Evolutionary conservation across 2,113 vertebrate genomes (phyloP), one percentile per base, ranked within the genome.

Genomic region (Burhinus bistriatus): DNA sequence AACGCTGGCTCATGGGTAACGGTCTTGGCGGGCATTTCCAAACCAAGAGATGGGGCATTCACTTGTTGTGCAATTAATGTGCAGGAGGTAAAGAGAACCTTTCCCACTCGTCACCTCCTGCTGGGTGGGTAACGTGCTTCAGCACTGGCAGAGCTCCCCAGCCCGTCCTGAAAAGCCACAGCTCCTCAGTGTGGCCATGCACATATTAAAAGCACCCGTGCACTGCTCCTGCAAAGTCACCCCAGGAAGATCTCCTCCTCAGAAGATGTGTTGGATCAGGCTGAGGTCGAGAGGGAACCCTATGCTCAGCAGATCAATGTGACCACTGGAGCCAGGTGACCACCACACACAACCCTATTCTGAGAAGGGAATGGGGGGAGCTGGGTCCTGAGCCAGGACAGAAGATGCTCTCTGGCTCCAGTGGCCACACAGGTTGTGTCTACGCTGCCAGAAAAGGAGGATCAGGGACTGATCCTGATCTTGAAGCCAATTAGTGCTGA

Each of bases 1-100:
- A 64, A 21, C 27, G 69, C 9, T 4, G 2, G 14, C 21, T 64
- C 2, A 0, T 0, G 4, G 45, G 44, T 83, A 86, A 61, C 0
- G 2, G 32, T 15, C 42, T 40, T 27, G 29, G 38, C 72, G 59
- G 49, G 47, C 82, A 52, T 57, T 87, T 83, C 82, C 83, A 66
- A 62, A 57, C 15, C 34, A 11, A 51, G 54, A 69, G 36, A 58
- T 29, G 55, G 66, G 49, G 66, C 86, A 87, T 87, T 73, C 29
- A 40, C 22, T 72, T 32, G 12, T 83, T 29, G 10, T 78, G 2
- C 61, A 73, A 78, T 64, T 57, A 40, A 73, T 9, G 23, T 61
- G 34, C 59, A 77, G 59, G 45, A 92, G 52, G 32, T 44, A 66
- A 54, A 76, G 45, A 0, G 2, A 85, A 71, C 19, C 64, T 44